Evolutionary conservation across 2,113 vertebrate species (phyloP).

Genomic region (Percina caprodes): DNA sequence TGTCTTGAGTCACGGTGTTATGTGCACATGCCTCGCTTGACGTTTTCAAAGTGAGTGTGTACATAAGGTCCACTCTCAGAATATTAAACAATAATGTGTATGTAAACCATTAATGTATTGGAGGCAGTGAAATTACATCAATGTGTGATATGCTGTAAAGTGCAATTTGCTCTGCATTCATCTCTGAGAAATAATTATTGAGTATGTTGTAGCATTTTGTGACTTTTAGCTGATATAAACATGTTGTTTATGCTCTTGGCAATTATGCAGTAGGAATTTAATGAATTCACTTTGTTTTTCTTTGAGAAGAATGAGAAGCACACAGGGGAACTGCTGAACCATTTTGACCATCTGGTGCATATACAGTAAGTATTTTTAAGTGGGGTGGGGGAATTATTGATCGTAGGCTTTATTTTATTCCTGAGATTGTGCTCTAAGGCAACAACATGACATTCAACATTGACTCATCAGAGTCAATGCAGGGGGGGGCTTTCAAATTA

Average conservation of each 20-base stretch:
- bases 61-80: background rate
- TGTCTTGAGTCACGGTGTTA: background rate
- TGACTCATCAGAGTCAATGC: no score
- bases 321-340: background rate
- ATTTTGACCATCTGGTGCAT: background rate
- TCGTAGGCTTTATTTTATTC: background rate
- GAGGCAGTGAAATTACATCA: background rate
- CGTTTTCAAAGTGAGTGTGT: background rate
- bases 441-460: no score
- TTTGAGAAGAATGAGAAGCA: background rate
- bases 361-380: background rate
- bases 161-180: background rate
- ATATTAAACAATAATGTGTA: background rate
- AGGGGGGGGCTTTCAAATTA: no score
- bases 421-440: background rate
- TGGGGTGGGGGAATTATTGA: background rate
- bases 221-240: background rate
- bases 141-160: conserved; percentile 4
- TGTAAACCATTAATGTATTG: conserved; percentile 1
- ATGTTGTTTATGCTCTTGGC: background rate
- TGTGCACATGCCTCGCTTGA: background rate
- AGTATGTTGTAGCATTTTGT: background rate
- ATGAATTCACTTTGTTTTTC: background rate
- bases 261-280: background rate
- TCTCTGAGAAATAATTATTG: background rate